phyloP scores from a whole-genome alignment of 2,888 invertebrate species.

The Teleogryllus oceanicus region DNA sequence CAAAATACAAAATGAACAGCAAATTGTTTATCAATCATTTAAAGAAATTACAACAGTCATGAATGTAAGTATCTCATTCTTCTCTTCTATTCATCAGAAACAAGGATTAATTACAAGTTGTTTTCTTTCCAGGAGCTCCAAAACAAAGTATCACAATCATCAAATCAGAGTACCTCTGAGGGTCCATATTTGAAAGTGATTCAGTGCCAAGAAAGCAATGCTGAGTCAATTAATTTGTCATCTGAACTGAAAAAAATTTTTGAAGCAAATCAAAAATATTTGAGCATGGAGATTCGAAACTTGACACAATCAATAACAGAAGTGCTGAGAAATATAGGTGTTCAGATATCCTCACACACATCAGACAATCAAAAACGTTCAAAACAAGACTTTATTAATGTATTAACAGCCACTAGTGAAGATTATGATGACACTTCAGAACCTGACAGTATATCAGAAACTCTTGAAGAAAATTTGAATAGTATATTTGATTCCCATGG shows the following conservation, averaged over 20 bases:
- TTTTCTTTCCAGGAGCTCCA: conserved; percentile 27
- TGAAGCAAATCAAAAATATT: neutral
- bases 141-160: neutral
- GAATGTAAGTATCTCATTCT: conserved; percentile 37
- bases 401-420: too few species aligned
- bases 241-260: neutral
- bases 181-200: neutral
- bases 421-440: too few species aligned
- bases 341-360: neutral
- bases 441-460: too few species aligned
- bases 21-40: conserved; percentile 35
- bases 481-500: too few species aligned
- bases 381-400: too few species aligned
- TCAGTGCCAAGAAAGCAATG: too few species aligned
- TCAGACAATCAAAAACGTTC: too few species aligned
- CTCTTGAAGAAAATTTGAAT: too few species aligned
- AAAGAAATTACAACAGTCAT: conserved; percentile 37
- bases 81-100: neutral
- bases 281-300: neutral
- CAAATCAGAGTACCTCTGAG: neutral
- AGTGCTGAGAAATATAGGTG: neutral
- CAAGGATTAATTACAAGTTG: neutral
- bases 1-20: conserved; percentile 26
- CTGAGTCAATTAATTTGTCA: neutral
- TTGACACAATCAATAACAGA: neutral